Conservation (phyloP, 2,113 vertebrate genomes). For the Callospermophilus lateralis region DNA sequence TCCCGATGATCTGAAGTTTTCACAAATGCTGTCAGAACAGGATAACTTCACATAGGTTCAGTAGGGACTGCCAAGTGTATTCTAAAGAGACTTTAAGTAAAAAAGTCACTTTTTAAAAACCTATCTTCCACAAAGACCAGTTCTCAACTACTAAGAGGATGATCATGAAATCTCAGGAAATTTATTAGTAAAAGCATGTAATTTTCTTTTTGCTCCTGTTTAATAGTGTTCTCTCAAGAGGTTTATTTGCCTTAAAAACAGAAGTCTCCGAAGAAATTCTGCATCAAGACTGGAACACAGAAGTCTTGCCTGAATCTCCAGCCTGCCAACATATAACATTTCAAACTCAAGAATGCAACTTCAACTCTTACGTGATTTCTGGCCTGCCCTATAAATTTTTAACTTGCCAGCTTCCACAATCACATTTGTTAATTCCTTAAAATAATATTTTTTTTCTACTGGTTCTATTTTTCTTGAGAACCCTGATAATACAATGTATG, state of each 20-base stretch:
- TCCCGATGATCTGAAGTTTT: background rate
- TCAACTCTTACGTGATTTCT: background rate
- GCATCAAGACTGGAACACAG: background rate
- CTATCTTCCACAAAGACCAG: background rate
- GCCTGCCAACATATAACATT: background rate
- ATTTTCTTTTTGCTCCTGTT: background rate
- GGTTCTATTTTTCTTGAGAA: slow-evolving; percentile 43
- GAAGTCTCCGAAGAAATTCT: background rate
- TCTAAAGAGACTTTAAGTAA: background rate
- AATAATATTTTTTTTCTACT: background rate
- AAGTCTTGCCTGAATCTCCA: background rate
- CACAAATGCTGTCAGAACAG: background rate
- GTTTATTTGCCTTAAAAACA: background rate
- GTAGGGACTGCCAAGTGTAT: background rate
- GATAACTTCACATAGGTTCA: background rate
- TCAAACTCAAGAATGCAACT: background rate
- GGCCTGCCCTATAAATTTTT: background rate
- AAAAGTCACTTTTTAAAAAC: background rate
- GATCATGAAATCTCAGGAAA: background rate
- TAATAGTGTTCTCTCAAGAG: background rate
- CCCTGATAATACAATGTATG: background rate
- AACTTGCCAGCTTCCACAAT: background rate
- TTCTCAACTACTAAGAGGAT: background rate
- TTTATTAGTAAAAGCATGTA: background rate
- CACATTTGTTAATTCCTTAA: background rate